A percentile compares a stretch with the other conserved stretches of the same genome.
phyloP scores from a whole-genome alignment of 2,797 vertebrate species.

The Crenichthys baileyi region DNA sequence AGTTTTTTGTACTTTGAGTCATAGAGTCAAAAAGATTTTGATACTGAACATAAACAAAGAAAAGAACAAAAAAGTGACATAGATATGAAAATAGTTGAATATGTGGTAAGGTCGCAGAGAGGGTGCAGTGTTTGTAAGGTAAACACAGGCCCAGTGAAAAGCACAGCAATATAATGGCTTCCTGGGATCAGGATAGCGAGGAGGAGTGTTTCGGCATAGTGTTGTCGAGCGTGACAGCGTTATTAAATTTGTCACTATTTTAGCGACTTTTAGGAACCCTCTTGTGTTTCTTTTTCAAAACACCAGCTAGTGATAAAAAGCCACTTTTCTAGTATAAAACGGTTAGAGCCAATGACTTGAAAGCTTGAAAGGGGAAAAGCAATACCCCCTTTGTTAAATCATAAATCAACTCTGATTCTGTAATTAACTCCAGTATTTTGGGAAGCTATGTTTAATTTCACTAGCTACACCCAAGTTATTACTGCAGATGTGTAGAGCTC shows the following conservation, averaged over 20 bases:
- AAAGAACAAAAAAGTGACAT: not conserved
- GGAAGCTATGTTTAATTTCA: not conserved
- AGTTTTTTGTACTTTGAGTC: not conserved
- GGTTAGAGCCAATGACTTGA: not conserved
- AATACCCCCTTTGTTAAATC: too few relatives aligned
- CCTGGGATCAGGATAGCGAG: not conserved
- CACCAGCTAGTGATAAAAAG: too few relatives aligned
- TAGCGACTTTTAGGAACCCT: not conserved
- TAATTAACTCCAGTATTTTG: not conserved
- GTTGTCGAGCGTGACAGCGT: not conserved
- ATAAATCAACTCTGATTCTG: too few relatives aligned
- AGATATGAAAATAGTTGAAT: not conserved
- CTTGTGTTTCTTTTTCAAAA: not conserved
- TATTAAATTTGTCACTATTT: not conserved
- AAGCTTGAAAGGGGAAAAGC: not conserved
- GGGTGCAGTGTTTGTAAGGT: not conserved
- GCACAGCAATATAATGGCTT: not conserved
- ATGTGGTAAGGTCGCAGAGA: not conserved
- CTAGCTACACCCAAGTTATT: not conserved
- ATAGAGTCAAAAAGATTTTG: not conserved
- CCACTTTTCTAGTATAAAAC: too few relatives aligned
- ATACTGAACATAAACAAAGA: too few relatives aligned
- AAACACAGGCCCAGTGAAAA: not conserved
- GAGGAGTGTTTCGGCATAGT: too few relatives aligned
- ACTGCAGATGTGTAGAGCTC: not conserved